A percentile compares a stretch with the other conserved stretches of the same genome.
Conservation (phyloP, 2,113 vertebrate genomes). For the Hippolais icterina region DNA sequence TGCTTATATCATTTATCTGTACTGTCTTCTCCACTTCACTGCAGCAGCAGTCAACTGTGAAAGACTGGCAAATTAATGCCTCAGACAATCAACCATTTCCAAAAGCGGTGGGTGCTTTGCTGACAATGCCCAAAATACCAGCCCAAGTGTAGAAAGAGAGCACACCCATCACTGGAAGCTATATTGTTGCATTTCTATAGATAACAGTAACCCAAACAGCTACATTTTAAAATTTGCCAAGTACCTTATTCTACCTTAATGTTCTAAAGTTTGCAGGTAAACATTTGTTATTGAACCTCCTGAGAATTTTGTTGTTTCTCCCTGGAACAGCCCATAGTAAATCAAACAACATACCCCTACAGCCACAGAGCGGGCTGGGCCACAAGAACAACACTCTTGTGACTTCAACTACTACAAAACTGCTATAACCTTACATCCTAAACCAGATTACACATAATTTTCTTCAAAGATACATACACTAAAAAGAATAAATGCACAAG, state of each 20-base stretch:
- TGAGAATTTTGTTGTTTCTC: background rate
- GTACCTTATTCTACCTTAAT: background rate
- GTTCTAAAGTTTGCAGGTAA: background rate
- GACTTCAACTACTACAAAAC: background rate
- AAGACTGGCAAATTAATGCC: background rate
- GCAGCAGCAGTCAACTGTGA: background rate
- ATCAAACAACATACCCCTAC: background rate
- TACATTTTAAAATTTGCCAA: background rate
- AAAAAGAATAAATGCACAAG: background rate
- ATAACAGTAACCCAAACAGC: background rate
- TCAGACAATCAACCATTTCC: background rate
- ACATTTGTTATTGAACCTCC: background rate
- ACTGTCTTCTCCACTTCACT: background rate
- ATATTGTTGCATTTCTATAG: background rate
- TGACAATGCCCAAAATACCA: background rate
- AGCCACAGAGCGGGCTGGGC: rapidly evolving
- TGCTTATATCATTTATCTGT: background rate
- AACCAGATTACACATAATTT: background rate
- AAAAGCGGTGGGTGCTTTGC: rapidly evolving
- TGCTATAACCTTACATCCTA: background rate
- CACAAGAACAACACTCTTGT: background rate
- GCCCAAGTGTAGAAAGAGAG: background rate
- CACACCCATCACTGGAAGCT: background rate
- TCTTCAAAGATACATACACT: background rate
- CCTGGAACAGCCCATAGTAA: rapidly evolving